phyloP scores from a whole-genome alignment of 2,113 vertebrate species.

The Tenebrosternarchus preto region DNA sequence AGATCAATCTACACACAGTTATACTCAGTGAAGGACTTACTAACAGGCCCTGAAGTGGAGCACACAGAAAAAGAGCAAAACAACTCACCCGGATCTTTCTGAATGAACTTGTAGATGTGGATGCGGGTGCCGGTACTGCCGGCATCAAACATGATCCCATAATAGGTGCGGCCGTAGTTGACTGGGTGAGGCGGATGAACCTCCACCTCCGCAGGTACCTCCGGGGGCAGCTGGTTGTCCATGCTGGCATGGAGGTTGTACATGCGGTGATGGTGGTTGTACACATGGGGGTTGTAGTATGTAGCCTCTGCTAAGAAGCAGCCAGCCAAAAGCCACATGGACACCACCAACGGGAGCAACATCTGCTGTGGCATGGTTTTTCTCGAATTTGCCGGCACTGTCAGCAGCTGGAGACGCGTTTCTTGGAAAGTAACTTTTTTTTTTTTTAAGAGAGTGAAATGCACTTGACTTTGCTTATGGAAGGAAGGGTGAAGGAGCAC shows the following conservation, averaged over 20 bases:
- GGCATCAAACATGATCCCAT: constrained; percentile 97
- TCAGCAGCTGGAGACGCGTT: constrained; percentile 22
- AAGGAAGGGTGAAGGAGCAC: constrained; percentile 24
- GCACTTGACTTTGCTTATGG: constrained; percentile 37
- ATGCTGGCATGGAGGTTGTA: constrained; percentile 77
- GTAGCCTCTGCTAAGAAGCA: constrained; percentile 74
- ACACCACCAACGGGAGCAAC: constrained; percentile 67
- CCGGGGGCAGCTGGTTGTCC: constrained; percentile 82
- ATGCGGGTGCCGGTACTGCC: constrained; percentile 97
- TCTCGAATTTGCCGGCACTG: constrained; percentile 46
- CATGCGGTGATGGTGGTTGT: constrained; percentile 72
- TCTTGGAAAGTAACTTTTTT: constrained; percentile 25
- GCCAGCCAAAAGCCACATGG: constrained; percentile 73
- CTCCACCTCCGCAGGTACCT: constrained; percentile 51
- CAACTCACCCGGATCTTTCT: constrained; percentile 83
- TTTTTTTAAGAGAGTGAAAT: constrained; percentile 53
- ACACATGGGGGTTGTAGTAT: constrained; percentile 74
- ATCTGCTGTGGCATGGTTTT: constrained; percentile 74
- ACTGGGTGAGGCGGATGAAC: constrained; percentile 57
- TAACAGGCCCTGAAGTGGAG: not conserved
- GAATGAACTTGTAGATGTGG: constrained; percentile 96
- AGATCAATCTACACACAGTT: not conserved
- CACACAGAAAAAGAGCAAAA: not conserved
- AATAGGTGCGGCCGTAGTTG: constrained; percentile 77
- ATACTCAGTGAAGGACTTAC: constrained; percentile 19